phyloP scores from a whole-genome alignment of 2,797 vertebrate species.

The Australoheros facetus region DNA sequence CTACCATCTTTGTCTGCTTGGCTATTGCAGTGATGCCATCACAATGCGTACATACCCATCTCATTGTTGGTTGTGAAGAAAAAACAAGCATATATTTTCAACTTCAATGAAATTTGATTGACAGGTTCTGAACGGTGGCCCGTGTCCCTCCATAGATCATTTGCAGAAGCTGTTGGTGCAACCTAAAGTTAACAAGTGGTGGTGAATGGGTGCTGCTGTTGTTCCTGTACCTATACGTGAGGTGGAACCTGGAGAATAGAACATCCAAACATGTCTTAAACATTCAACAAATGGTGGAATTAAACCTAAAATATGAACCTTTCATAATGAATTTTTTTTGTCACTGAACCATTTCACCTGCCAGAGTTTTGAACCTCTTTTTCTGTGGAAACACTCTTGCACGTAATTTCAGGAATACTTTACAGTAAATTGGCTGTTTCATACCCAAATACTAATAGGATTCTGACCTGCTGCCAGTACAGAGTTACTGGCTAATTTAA shows the following conservation, averaged over 20 bases:
- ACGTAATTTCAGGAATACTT: not conserved
- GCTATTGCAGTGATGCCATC: rapidly evolving
- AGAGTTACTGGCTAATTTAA: not conserved
- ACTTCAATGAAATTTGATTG: not conserved
- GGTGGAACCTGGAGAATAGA: not conserved
- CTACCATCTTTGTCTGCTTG: not conserved
- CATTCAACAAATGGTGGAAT: not conserved
- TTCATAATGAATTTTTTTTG: not conserved
- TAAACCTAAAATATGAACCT: not conserved
- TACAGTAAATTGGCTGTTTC: not conserved
- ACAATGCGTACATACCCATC: not conserved
- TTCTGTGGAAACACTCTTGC: not conserved
- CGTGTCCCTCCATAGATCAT: not conserved
- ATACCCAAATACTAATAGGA: not conserved
- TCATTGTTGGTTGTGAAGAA: not conserved
- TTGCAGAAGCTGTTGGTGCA: too few relatives aligned
- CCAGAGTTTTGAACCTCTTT: too few relatives aligned
- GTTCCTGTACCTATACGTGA: too few relatives aligned
- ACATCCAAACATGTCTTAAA: not conserved
- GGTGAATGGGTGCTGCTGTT: not conserved
- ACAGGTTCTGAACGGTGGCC: not conserved
- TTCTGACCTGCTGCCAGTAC: not conserved
- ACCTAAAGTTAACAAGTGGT: too few relatives aligned
- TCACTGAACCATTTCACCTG: too few relatives aligned
- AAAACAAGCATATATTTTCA: rapidly evolving